Conservation (phyloP, 2,888 invertebrate genomes). For the Leptarthrus brevirostris region DNA sequence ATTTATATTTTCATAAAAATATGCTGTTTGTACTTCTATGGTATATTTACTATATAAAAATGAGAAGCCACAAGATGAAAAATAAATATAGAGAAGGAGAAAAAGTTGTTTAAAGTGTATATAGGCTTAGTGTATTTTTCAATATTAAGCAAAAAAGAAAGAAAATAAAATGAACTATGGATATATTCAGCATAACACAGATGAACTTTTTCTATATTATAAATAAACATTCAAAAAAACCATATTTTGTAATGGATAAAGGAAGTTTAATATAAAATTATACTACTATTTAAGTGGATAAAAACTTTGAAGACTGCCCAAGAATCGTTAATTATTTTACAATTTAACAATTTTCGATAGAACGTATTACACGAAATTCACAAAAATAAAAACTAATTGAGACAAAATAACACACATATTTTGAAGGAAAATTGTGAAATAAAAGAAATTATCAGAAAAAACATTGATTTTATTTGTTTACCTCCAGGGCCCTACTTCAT, state of each 20-base stretch:
- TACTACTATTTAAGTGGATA: conserved; percentile 30
- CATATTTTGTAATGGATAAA: conserved; percentile 42
- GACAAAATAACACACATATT: conserved; percentile 8
- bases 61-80: not conserved
- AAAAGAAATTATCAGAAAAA: conserved; percentile 29
- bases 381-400: conserved; percentile 4
- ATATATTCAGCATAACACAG: conserved; percentile 36
- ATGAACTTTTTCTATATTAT: conserved; percentile 35
- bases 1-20: conserved; percentile 39
- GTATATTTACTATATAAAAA: conserved; percentile 26
- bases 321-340: conserved; percentile 47
- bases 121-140: conserved; percentile 29
- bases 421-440: conserved; percentile 34
- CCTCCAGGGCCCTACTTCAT: no score
- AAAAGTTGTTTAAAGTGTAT: conserved; percentile 26
- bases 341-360: conserved; percentile 44
- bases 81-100: conserved; percentile 6
- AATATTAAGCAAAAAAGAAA: not conserved
- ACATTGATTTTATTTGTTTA: not conserved
- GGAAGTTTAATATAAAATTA: conserved; percentile 27
- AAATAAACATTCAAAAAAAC: conserved; percentile 19
- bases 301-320: conserved; percentile 42
- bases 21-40: conserved; percentile 32
- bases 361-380: conserved; percentile 33
- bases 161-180: not conserved